These are phyloP conservation scores for Tricholauxania praeusta DNA, from an alignment of 2,888 invertebrate species.

Conservation along the genomic window DNA sequence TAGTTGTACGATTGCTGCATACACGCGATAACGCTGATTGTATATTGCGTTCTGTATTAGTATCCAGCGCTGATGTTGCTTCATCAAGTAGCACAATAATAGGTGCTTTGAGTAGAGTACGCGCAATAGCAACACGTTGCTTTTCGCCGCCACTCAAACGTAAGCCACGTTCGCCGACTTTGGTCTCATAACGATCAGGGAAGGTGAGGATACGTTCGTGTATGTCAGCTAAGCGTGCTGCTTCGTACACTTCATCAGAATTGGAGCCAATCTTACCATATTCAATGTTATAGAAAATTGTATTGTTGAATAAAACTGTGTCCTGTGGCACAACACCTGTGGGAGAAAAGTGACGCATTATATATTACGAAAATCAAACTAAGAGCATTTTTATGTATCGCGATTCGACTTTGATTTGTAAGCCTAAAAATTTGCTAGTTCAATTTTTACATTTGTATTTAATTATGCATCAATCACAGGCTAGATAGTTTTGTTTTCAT, in stretches of 20 bases:
- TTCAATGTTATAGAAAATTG: conserved; percentile 93
- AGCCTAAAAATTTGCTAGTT: too few relatives aligned
- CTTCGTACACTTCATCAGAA: conserved; percentile 86
- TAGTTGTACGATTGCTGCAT: conserved; percentile 89
- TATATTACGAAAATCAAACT: not conserved
- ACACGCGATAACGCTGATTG: conserved; percentile 87
- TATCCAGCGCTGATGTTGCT: conserved; percentile 95
- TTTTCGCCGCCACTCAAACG: conserved; percentile 98
- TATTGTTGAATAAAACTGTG: conserved; percentile 94
- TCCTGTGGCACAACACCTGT: conserved; percentile 95
- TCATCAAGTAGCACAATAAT: conserved; percentile 93
- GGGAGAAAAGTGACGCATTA: not conserved
- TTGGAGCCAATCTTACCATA: conserved; percentile 87
- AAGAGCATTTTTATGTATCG: too few relatives aligned
- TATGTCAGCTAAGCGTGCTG: conserved; percentile 93
- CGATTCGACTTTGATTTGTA: too few relatives aligned
- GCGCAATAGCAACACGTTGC: conserved; percentile 95
- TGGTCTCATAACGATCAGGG: conserved; percentile 87
- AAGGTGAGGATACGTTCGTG: conserved; percentile 93
- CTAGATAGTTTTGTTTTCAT: too few relatives aligned
- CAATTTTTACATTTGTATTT: too few relatives aligned
- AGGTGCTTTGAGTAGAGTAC: conserved; percentile 93
- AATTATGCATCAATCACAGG: too few relatives aligned
- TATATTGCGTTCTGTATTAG: conserved; percentile 95
- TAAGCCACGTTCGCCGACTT: conserved; percentile 95